These are phyloP conservation scores for Sycophaga agraensis DNA, from an alignment of 1,140 invertebrate species.

Conservation along the genomic window DNA sequence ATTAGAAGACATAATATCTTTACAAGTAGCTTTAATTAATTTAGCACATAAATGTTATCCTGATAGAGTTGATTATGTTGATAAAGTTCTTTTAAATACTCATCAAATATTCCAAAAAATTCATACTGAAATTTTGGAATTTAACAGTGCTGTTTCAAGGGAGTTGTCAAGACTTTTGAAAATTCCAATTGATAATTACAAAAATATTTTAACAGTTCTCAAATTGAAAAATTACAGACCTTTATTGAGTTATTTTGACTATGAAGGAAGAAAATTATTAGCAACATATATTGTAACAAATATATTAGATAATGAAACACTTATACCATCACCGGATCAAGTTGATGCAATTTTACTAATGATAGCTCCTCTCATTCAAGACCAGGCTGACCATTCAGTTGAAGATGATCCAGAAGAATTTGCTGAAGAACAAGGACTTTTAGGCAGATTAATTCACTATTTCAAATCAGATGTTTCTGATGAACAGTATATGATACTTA, in stretches of 20 bases:
- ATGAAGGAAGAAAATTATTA: constrained; percentile 82
- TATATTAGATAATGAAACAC: constrained; percentile 85
- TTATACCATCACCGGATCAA: constrained; percentile 85
- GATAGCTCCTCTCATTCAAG: constrained; percentile 82
- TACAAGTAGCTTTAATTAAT: constrained; percentile 94
- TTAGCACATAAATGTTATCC: constrained; percentile 96
- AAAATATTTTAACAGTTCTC: constrained; percentile 85
- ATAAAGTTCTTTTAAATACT: constrained; percentile 92
- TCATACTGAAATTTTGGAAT: constrained; percentile 75
- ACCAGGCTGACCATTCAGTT: constrained; percentile 76
- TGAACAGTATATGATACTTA: constrained; percentile 90
- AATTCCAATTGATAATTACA: constrained; percentile 93
- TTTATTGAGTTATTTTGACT: constrained; percentile 87
- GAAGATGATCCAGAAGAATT: constrained; percentile 91
- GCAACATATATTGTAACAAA: constrained; percentile 86
- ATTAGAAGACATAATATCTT: constrained; percentile 91
- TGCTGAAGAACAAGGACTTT: constrained; percentile 91
- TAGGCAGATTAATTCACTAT: constrained; percentile 88
- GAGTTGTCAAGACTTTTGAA: constrained; percentile 92
- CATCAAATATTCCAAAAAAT: constrained; percentile 81
- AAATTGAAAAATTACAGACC: constrained; percentile 82
- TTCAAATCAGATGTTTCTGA: constrained; percentile 84
- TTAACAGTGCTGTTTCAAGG: constrained; percentile 81
- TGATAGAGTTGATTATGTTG: constrained; percentile 91
- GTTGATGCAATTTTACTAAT: constrained; percentile 78